Conservation (phyloP, 37 sponge, comb jelly and placozoan species). For the Hexactinellida sp. region DNA sequence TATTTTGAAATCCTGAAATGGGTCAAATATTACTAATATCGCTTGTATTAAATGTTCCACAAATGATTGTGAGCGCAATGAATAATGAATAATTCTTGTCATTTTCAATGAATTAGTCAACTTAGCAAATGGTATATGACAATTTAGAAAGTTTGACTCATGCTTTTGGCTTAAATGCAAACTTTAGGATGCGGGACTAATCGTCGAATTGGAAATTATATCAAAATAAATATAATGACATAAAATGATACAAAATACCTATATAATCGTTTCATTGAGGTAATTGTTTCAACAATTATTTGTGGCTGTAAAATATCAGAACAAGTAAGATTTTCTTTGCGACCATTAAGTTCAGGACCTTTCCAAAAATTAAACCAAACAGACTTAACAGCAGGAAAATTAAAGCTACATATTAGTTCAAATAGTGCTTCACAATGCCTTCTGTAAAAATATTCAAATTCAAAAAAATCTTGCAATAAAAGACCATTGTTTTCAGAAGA, state of each 20-base stretch:
- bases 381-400: background rate
- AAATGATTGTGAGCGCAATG: too few relatives aligned
- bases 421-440: background rate
- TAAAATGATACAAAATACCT: background rate
- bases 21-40: too few relatives aligned
- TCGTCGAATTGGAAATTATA: too few relatives aligned
- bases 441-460: conserved; percentile 11
- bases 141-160: background rate
- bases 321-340: background rate
- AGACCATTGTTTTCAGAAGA: too few relatives aligned
- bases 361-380: background rate
- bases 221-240: background rate
- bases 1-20: too few relatives aligned
- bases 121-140: too few relatives aligned
- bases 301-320: background rate
- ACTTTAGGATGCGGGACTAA: too few relatives aligned
- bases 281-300: background rate
- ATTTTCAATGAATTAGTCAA: too few relatives aligned
- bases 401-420: background rate
- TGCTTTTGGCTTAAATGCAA: too few relatives aligned
- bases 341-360: background rate
- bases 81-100: too few relatives aligned
- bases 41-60: too few relatives aligned
- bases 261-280: background rate
- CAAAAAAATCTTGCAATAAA: background rate